A percentile compares a stretch with the other conserved stretches of the same genome.
These are phyloP conservation scores for Thunnus thynnus DNA, from an alignment of 2,113 vertebrate genomes.

Conservation along the genomic window DNA sequence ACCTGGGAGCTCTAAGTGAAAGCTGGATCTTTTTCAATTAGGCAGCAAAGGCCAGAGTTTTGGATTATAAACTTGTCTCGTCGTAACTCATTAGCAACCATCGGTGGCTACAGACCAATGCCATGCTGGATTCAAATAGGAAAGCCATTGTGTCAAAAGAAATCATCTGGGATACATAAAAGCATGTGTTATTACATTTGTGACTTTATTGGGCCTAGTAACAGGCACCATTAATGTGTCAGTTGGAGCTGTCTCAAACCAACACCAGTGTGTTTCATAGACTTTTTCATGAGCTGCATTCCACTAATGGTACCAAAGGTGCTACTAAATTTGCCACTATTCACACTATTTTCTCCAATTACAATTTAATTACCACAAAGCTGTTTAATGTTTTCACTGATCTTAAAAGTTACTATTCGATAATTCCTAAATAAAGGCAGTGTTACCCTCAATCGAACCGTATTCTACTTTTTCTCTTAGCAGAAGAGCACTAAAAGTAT, in stretches of 20 bases:
- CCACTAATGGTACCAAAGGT: neutral
- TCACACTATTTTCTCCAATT: neutral
- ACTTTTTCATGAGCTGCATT: neutral
- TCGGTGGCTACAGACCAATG: neutral
- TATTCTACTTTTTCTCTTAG: neutral
- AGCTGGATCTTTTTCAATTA: conserved; percentile 68
- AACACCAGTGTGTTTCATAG: conserved; percentile 8
- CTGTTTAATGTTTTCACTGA: neutral
- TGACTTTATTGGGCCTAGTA: conserved; percentile 42
- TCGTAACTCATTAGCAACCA: conserved; percentile 52
- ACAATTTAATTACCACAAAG: conserved; percentile 3
- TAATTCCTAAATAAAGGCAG: neutral
- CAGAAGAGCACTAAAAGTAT: neutral
- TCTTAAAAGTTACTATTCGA: neutral
- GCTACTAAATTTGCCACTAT: neutral
- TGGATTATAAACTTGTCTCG: conserved; percentile 55
- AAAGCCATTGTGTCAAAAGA: conserved; percentile 34
- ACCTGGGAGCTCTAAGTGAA: conserved; percentile 56
- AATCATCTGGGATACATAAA: conserved; percentile 61
- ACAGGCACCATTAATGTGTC: conserved; percentile 55
- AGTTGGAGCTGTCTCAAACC: conserved; percentile 21
- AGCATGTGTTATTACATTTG: conserved; percentile 53
- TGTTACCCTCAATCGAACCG: too few relatives aligned
- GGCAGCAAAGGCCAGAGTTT: conserved; percentile 50
- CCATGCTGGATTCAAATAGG: conserved; percentile 27